Percentiles rank a stretch among this genome's conserved stretches.
Conservation (phyloP, 2,888 invertebrate genomes). For the Gibbula magus region DNA sequence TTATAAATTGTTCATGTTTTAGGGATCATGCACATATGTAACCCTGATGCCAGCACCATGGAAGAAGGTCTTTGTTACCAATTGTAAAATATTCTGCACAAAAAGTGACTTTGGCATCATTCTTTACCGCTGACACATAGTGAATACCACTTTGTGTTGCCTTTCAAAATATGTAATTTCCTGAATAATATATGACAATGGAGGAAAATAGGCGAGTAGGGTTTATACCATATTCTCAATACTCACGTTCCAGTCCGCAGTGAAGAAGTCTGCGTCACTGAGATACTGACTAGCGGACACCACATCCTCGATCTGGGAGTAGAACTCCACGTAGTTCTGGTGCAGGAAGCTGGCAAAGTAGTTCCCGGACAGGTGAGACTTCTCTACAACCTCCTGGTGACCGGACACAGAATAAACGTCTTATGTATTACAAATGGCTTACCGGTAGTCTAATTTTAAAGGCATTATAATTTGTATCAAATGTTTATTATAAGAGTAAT, state of each 20-base stretch:
- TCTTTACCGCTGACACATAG: too few relatives aligned
- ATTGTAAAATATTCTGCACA: too few relatives aligned
- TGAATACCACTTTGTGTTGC: too few relatives aligned
- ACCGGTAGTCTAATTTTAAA: neutral
- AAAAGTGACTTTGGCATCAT: too few relatives aligned
- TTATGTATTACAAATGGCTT: neutral
- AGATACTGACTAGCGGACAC: conserved; percentile 81
- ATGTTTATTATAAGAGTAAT: too few relatives aligned
- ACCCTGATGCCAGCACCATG: too few relatives aligned
- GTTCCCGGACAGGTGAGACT: conserved; percentile 73
- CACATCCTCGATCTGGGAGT: conserved; percentile 81
- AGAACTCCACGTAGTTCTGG: conserved; percentile 81
- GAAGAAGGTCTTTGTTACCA: too few relatives aligned
- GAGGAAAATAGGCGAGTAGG: too few relatives aligned
- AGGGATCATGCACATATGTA: too few relatives aligned
- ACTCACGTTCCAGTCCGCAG: conserved; percentile 77
- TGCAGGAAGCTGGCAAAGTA: conserved; percentile 75
- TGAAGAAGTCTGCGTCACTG: conserved; percentile 84
- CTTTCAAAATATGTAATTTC: too few relatives aligned
- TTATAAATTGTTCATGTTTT: too few relatives aligned
- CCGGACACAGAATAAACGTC: neutral
- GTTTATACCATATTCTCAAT: neutral
- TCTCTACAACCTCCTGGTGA: conserved; percentile 72
- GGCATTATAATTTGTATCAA: neutral
- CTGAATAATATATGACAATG: too few relatives aligned